These are phyloP conservation scores for Eulemur macaco DNA, from an alignment of 2,113 vertebrate genomes.

Conservation along the genomic window DNA sequence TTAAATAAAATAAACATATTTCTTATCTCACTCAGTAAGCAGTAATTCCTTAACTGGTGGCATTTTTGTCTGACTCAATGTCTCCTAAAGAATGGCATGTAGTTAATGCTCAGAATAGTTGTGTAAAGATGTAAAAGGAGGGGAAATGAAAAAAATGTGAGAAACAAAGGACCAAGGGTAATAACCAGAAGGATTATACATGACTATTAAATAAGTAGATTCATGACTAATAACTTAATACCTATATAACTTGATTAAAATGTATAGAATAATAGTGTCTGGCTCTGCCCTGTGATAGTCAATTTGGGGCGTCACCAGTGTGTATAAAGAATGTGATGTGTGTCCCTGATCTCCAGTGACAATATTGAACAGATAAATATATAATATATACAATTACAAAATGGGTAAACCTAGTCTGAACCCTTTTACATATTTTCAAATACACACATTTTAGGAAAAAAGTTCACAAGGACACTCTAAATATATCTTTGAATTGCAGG, in stretches of 20 bases:
- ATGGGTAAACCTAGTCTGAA: not conserved
- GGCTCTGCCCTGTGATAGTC: not conserved
- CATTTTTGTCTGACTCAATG: not conserved
- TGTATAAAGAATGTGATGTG: not conserved
- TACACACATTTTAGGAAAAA: not conserved
- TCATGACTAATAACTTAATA: no score
- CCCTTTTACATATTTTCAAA: not conserved
- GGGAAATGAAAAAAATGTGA: not conserved
- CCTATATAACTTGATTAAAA: no score
- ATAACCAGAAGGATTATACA: not conserved
- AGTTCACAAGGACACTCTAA: not conserved
- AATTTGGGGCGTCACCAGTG: not conserved
- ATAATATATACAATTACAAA: not conserved
- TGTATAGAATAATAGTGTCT: not conserved
- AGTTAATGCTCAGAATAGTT: not conserved
- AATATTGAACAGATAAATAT: not conserved
- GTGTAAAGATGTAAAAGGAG: not conserved
- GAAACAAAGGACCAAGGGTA: not conserved
- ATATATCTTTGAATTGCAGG: not conserved
- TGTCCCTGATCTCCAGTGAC: not conserved
- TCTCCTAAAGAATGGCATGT: not conserved
- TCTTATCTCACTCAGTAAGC: not conserved
- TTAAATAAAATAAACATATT: not conserved
- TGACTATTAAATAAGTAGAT: not conserved
- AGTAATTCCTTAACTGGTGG: not conserved